Evolutionary conservation across 1,140 invertebrate species (phyloP), one percentile per base, ranked within the genome.

Genomic region (Liolophura sinensis): DNA sequence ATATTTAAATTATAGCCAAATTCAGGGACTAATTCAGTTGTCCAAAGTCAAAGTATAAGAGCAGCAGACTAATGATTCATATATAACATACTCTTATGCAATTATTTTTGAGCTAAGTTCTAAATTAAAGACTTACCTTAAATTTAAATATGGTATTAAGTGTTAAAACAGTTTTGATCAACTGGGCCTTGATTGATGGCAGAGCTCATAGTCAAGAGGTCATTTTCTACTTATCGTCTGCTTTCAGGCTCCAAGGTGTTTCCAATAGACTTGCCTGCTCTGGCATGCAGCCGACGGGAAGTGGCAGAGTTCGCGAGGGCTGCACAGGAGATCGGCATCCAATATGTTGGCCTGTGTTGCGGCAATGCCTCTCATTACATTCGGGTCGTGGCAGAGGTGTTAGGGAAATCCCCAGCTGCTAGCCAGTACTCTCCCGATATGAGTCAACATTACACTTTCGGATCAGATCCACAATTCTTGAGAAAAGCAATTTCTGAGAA

Each of bases 341-440:
- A 80, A 54, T 82, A 82, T 60, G 72, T 81, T 0, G 81, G 81
- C n/a, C 66, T 82, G 18, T 82, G 81, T 62, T 82, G 81, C 56
- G 81, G 81, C 46, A 77, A 78, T 40, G 69, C 71, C 14, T 54
- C 76, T 1, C 64, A 76, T 58, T 73, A 79, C 52, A 57, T 72
- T 7, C 70, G 81, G 1, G 70, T 73, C 46, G 47, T 82, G 18
- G 77, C 78, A 15, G 69, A 78, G 60, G 72, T 65, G 9, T 74
- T 77, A 25, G 78, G 76, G 0, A 57, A 77, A 22, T 66, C 64
- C 9, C 73, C 79, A 0, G 69, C 71, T 1, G 68, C 77, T 6
- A 66, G 57, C 51, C 65, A 67, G 51, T 80, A 73, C 55, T 55
- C 70, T 11, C 74, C 76, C 0, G 72, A 78, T 57, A 60, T 75